Base-by-base conservation (phyloP, 2,888 invertebrate genomes). In the Caenorhabditis afra region DNA sequence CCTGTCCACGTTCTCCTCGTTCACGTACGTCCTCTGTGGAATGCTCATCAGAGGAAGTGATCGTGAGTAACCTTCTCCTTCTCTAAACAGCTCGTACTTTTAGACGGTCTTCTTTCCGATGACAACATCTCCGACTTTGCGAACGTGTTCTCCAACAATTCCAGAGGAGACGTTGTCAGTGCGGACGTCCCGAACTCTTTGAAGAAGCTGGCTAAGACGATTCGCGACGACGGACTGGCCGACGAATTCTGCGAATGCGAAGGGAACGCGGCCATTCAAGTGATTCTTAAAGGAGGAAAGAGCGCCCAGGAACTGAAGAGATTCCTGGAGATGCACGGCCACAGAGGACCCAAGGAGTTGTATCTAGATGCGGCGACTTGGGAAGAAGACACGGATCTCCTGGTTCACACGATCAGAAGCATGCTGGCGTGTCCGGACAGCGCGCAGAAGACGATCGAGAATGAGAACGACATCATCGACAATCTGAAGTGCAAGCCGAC, bases 111-210 rank as follows among this genome's bases (percentile, higher is more conserved):
- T 44, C 93, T 94, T 87, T 93, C 92, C 1, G 90, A 91, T 0
- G 93, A 94, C 16, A 93, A 94, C 81, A 93, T 93, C 85, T 92
- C 93, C 44, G 95, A 95, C 90, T 93, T 95, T 53, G 93, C 94
- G 0, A 87, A 92, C 29, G 90, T 95, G 22, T 91, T 95, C 44
- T 93, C 94, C 12, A 81, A 83, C 41, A 93, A 94, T 0, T 94
- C 94, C 84, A 91, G 81, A 22, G 53, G 91, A 0, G 93, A 94
- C 79, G 94, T 94, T 0, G 92, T 94, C 61, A 95, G 95, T 18
- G 94, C 94, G 0, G 94, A 95, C 88, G 93, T 95, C 10, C 94
- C 94, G 0, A 90, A 91, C 16, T 91, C 92, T 0, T 85, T 93
- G 57, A 90, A 91, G 82, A 85, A 83, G 64, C 57, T 88, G 0